Conservation (phyloP, 2,888 invertebrate species). For the Drosophila niveifrons region DNA sequence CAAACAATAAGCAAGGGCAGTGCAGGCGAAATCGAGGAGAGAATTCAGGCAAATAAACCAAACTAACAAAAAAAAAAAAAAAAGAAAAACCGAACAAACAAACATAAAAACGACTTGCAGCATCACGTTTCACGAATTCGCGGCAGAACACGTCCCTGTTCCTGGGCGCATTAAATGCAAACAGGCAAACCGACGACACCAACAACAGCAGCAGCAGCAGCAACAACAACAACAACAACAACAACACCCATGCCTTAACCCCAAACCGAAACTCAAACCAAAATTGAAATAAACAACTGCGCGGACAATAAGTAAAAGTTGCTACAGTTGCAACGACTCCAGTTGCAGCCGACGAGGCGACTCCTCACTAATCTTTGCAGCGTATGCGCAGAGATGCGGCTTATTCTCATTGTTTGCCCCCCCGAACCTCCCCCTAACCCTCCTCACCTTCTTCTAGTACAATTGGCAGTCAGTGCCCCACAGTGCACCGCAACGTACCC, state of each 20-base stretch:
- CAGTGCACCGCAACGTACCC: slow-evolving; percentile 34
- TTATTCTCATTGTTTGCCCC: slow-evolving; percentile 51
- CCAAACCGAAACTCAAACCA: slow-evolving; percentile 46
- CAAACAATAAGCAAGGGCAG: slow-evolving; percentile 41
- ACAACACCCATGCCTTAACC: slow-evolving; percentile 22
- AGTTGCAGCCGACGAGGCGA: slow-evolving; percentile 27
- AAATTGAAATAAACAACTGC: slow-evolving; percentile 72
- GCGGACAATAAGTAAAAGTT: slow-evolving; percentile 77
- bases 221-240: slow-evolving; percentile 9
- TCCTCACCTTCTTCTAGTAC: no score
- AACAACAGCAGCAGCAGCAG: slow-evolving; percentile 24
- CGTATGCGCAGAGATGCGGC: slow-evolving; percentile 59
- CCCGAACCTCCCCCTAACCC: not conserved
- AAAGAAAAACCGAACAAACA: slow-evolving; percentile 15
- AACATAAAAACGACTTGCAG: slow-evolving; percentile 73
- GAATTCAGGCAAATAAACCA: slow-evolving; percentile 55
- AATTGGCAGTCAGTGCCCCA: not conserved
- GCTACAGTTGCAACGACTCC: slow-evolving; percentile 63
- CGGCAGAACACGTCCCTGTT: slow-evolving; percentile 77
- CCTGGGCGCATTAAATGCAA: slow-evolving; percentile 75
- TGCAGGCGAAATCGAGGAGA: slow-evolving; percentile 44
- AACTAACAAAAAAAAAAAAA: no score
- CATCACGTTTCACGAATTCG: slow-evolving; percentile 82
- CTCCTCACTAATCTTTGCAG: slow-evolving; percentile 55
- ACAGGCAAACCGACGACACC: slow-evolving; percentile 55